phyloP scores from a whole-genome alignment of 2,113 vertebrate genomes.

The Pangasianodon gigas region DNA sequence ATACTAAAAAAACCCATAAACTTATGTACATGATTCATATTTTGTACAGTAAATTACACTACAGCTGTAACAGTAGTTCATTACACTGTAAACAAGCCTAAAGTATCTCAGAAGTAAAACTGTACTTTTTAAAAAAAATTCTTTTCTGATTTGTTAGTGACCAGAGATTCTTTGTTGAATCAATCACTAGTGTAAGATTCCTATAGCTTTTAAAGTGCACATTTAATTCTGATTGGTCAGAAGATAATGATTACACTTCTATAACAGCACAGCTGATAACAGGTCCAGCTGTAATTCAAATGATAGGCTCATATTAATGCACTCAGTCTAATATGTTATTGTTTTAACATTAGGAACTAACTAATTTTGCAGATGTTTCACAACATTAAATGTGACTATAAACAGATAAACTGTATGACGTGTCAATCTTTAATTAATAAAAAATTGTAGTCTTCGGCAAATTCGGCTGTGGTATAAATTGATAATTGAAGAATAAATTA shows the following conservation, averaged over 20 bases:
- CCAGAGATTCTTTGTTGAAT: not conserved
- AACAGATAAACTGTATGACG: not conserved
- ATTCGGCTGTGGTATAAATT: not conserved
- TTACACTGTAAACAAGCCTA: not conserved
- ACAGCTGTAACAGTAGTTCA: not conserved
- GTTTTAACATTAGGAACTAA: not conserved
- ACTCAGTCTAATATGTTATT: not conserved
- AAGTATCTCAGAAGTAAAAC: not conserved
- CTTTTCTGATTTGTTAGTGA: not conserved
- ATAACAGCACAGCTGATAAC: not conserved
- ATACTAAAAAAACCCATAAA: not conserved
- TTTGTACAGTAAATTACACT: not conserved
- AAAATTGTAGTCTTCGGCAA: not conserved
- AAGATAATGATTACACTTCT: not conserved
- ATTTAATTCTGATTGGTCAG: not conserved
- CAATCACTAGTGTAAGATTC: not conserved
- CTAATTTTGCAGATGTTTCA: not conserved
- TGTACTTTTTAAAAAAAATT: not conserved
- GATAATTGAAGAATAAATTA: not conserved
- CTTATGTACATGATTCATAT: not conserved
- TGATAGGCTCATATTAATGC: not conserved
- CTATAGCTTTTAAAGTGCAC: not conserved
- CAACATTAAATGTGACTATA: not conserved
- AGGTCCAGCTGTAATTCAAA: not conserved
- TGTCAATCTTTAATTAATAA: not conserved